Base-by-base conservation (phyloP, 2,888 invertebrate species). In the Lepetodrilus schrolli region DNA sequence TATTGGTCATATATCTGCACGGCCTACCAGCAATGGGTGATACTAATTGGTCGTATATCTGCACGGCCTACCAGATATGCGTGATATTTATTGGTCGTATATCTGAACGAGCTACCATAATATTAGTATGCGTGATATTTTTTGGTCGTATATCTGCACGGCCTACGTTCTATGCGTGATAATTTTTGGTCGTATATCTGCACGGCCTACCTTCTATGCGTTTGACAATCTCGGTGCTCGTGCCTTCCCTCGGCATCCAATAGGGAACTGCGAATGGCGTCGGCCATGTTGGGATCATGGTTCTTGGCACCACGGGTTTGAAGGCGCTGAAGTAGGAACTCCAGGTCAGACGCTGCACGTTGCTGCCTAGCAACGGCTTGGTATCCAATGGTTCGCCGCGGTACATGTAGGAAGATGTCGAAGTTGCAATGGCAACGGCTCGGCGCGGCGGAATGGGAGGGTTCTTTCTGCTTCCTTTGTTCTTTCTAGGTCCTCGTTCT, bases 401-500 rank as follows among this genome's bases (percentile, higher is more conserved):
- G 17, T 66, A 65, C 3, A 49, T 58, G 37, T 37, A 50, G 36
- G 72, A 50, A 26, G 66, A 26, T 23, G 65, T 26, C 1, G 70
- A 10, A 2, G 71, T 26, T 13, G 66, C 49, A 20, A 48, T 43
- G 23, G n/a, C 34, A 66, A 69, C 7, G 47, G 70, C 8, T 23
- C 37, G n/a, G 30, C 48, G 30, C 13, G 17, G 21, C n/a, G 10
- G 10, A 7, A 66, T 37, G 7, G 76, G 43, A 7, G 76, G 49
- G 23, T 43, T 69, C 37, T 74, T 74, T 48, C 73, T 70, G 30
- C 74, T 73, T 17, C 85, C 84, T 80, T 87, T 87, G 80, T 87
- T 87, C 79, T 93, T 93, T 73, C 95, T 91, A 0, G 96, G 96
- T 0, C 96, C 96, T 72, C 96, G 92, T 89, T 96, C 96, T 88